A percentile compares a stretch with the other conserved stretches of the same genome.
Evolutionary conservation across 2,888 invertebrate genomes (phyloP).

Genomic region (Emmelina monodactyla): DNA sequence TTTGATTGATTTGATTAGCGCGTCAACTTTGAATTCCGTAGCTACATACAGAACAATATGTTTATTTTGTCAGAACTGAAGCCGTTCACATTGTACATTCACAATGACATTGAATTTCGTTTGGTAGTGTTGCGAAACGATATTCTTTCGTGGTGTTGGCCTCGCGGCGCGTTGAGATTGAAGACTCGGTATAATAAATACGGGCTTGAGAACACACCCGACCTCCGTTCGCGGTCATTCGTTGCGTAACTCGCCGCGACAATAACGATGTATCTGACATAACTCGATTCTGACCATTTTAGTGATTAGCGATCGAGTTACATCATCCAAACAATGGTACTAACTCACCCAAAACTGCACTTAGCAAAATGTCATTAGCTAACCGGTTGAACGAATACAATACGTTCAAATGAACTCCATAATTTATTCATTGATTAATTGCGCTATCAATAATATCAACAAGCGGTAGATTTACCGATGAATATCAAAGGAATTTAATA

Average conservation of each 20-base stretch:
- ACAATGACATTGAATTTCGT: slow-evolving; percentile 53
- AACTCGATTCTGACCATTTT: slow-evolving; percentile 13
- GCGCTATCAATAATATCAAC: no score
- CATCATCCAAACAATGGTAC: no score
- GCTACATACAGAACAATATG: no score
- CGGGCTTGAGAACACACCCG: slow-evolving; percentile 52
- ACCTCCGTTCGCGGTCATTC: slow-evolving; percentile 58
- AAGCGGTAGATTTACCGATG: no score
- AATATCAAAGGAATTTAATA: no score
- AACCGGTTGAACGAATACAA: neutral
- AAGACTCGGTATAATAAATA: slow-evolving; percentile 64
- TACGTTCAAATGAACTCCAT: no score
- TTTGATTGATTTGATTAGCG: no score
- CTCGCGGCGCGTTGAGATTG: slow-evolving; percentile 47
- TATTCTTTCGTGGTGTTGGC: slow-evolving; percentile 58
- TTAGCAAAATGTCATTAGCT: no score
- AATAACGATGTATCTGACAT: slow-evolving; percentile 29
- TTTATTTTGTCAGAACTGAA: no score
- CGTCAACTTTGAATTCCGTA: no score
- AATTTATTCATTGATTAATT: no score
- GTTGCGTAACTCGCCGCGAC: slow-evolving; percentile 55
- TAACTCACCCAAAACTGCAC: no score
- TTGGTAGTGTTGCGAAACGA: slow-evolving; percentile 49
- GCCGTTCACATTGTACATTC: slow-evolving; percentile 23
- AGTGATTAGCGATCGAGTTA: slow-evolving; percentile 17